A percentile compares a stretch with the other conserved stretches of the same genome.
These are phyloP conservation scores for Ceryle rudis DNA, from an alignment of 2,797 vertebrate genomes.

Conservation along the genomic window DNA sequence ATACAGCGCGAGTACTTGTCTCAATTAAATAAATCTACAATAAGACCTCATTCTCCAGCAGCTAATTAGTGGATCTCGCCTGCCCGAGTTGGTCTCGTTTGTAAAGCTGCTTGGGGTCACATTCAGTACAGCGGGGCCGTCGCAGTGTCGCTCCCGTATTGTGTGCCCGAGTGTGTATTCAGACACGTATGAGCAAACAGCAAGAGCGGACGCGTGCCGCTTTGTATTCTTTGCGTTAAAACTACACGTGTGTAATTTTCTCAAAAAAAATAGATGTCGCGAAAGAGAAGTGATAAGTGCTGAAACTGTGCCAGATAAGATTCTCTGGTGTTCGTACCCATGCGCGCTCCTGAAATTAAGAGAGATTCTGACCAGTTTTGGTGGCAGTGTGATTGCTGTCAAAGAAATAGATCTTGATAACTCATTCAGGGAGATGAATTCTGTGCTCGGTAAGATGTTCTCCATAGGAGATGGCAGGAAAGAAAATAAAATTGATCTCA, in stretches of 20 bases:
- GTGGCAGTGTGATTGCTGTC: conserved; percentile 15
- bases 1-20: neutral
- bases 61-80: neutral
- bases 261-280: neutral
- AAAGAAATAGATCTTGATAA: neutral
- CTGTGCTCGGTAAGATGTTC: conserved; percentile 23
- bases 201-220: neutral
- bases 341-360: neutral
- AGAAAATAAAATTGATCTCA: conserved; percentile 2
- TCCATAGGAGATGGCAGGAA: neutral
- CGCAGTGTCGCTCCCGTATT: neutral
- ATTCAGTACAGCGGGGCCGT: neutral
- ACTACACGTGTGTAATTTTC: neutral
- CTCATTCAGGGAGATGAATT: conserved; percentile 10
- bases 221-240: neutral
- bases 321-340: neutral
- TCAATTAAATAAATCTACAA: conserved; percentile 33
- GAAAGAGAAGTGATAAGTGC: neutral
- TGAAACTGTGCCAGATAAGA: neutral
- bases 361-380: conserved; percentile 6
- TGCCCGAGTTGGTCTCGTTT: neutral
- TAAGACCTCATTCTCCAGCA: neutral
- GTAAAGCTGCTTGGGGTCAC: neutral
- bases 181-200: neutral
- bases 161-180: neutral